Base-by-base conservation (phyloP, 2,888 invertebrate genomes). In the Disparrhopalites patrizii region DNA sequence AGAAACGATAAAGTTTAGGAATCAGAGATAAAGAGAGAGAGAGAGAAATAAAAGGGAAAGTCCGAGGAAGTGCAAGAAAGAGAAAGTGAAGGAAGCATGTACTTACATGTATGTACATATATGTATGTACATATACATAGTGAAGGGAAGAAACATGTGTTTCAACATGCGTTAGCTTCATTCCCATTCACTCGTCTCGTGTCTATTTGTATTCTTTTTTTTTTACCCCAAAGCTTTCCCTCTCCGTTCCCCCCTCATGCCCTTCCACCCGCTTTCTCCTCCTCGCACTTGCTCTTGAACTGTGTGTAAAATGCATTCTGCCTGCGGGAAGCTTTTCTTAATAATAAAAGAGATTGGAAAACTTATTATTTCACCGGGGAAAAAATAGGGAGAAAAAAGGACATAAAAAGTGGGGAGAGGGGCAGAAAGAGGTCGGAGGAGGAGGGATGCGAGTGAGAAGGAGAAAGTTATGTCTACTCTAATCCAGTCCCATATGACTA, bases 291-390 rank as follows among this genome's bases (percentile, higher is more conserved):
- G 50, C 52, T 28, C 15, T 52, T 52, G 28, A 43, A 57, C 40
- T 43, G 57, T 18, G 43, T 61, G 61, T 61, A 61, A 61, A 61
- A 61, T 61, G 61, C 61, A 61, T 61, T 61, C 51, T 47, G 61
- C 61, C 51, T 50, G 61, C 61, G 61, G 61, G 61, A 33, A 51
- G 51, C 61, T 61, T 61, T 51, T 31, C 61, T 61, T 61, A 50
- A 61, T 61, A 61, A 61, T 61, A 61, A 61, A 61, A 61, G 61
- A 61, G 61, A 51, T 61, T 33, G 61, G 51, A 31, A 60, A 61
- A 61, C 61, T 61, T 61, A 61, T 61, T 61, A 61, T 61, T 61
- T 61, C 51, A 61, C 33, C n/a, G n/a, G 61, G 31, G 60, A 31
- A 50, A 47, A 25, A 23, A 33, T 28, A 52, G 7, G 30, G n/a